Evolutionary conservation across 2,113 vertebrate genomes (phyloP).

Genomic region (Enhydra lutris): DNA sequence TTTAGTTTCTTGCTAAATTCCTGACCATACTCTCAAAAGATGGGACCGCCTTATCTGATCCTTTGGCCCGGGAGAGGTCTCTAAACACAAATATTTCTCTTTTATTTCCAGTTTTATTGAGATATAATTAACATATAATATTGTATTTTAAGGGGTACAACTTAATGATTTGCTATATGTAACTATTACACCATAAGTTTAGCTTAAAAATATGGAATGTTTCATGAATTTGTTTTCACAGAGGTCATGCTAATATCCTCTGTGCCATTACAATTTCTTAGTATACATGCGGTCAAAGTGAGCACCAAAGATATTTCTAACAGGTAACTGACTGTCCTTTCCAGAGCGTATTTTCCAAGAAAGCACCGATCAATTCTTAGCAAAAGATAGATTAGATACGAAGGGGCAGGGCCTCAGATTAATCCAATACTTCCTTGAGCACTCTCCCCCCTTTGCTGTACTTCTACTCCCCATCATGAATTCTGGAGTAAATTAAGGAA

Average conservation of each 20-base stretch:
- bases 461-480: neutral
- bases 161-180: neutral
- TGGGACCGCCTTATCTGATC: neutral
- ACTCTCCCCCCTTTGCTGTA: slow-evolving; percentile 8
- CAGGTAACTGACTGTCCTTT: neutral
- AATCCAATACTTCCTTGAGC: slow-evolving; percentile 5
- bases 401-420: neutral
- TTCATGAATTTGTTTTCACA: neutral
- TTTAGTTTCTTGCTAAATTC: slow-evolving; percentile 33
- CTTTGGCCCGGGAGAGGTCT: neutral
- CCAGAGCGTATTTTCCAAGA: neutral
- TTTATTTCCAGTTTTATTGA: neutral
- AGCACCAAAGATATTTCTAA: slow-evolving; percentile 36
- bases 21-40: neutral
- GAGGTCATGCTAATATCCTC: neutral
- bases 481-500: slow-evolving; percentile 41
- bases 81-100: slow-evolving; percentile 18
- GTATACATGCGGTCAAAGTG: neutral
- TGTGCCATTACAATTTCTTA: neutral
- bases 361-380: neutral
- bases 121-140: neutral
- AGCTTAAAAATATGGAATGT: neutral
- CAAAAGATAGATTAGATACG: slow-evolving; percentile 33
- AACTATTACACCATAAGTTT: neutral
- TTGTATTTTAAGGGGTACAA: neutral